Conservation (phyloP, 1,140 invertebrate genomes). For the Asobara japonica region DNA sequence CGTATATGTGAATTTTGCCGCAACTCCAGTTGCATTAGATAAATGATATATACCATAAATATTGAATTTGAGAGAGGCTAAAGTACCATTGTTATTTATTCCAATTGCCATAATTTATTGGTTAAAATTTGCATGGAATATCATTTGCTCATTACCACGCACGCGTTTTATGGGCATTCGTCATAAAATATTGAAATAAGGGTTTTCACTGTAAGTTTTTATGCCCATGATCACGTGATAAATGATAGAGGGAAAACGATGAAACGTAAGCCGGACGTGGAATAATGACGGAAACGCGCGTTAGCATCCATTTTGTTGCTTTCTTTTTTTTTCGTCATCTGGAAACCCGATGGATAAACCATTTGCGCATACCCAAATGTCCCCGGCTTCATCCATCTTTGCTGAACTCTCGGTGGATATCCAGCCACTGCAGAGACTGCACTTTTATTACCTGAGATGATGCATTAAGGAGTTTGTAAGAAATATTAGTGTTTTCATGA, state of each 20-base stretch:
- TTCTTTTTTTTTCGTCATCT: not conserved
- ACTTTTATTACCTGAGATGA: not conserved
- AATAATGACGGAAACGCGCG: not conserved
- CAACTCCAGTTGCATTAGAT: not conserved
- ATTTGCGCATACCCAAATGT: constrained; percentile 10
- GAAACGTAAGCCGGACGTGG: not conserved
- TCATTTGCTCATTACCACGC: not conserved
- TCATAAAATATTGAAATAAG: not conserved
- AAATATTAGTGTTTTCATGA: not conserved
- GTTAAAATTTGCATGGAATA: not conserved
- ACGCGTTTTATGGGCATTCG: not conserved
- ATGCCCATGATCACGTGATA: not conserved
- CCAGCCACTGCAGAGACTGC: not conserved
- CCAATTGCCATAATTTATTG: not conserved
- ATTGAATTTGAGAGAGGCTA: not conserved
- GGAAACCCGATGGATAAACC: not conserved
- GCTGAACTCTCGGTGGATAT: not conserved
- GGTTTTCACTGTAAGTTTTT: not conserved
- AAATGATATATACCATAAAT: not conserved
- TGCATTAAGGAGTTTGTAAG: not conserved
- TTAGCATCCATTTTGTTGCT: not conserved
- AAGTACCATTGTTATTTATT: not conserved
- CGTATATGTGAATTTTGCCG: not conserved
- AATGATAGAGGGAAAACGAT: not conserved
- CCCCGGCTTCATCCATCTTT: not conserved